Evolutionary conservation across 53 echinoderm and acorn worm species (phyloP).

Genomic region (Temnopleurus reevesii): DNA sequence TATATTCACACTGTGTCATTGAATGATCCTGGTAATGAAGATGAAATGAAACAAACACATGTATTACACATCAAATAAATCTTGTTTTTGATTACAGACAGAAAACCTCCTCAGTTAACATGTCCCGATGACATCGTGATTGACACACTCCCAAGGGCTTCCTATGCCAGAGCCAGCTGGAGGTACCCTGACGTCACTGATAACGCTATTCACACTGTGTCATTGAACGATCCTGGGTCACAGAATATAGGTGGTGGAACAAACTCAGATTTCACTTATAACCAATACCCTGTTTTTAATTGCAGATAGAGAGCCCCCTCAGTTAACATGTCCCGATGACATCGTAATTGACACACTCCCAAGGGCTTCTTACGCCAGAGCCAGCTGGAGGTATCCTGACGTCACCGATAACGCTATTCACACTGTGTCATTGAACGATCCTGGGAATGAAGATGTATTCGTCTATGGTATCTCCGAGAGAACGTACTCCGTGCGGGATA

Average conservation of each 20-base stretch:
- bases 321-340: background rate
- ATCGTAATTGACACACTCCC: conserved; percentile 4
- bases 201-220: conserved; percentile 5
- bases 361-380: background rate
- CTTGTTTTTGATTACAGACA: background rate
- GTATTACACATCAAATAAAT: too few relatives aligned
- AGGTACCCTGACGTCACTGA: background rate
- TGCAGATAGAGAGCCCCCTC: conserved; percentile 31
- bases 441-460: conserved; percentile 10
- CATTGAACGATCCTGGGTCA: conserved; percentile 1
- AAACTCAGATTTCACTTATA: too few relatives aligned
- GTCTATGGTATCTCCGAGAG: background rate
- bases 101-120: background rate
- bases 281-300: background rate
- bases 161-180: conserved; percentile 1
- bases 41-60: too few relatives aligned
- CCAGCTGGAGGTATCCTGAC: background rate
- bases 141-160: background rate
- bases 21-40: conserved; percentile 15
- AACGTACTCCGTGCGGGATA: background rate
- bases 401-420: conserved; percentile 6
- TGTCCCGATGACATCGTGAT: conserved; percentile 29
- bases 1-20: background rate
- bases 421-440: background rate
- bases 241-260: too few relatives aligned